Base-by-base conservation (phyloP, 2,113 vertebrate species). In the Eptatretus burgeri region DNA sequence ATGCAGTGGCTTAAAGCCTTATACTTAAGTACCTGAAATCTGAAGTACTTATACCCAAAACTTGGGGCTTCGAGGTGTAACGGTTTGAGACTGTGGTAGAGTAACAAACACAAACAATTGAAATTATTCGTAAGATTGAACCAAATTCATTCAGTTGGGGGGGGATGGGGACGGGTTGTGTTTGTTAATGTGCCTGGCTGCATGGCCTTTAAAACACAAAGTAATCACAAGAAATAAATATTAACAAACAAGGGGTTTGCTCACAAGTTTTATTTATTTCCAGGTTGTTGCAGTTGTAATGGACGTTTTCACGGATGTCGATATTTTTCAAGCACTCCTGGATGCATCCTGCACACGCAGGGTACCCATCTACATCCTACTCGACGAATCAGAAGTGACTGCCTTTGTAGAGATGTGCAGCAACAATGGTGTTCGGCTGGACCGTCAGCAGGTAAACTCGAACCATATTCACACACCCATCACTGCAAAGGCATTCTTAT, bases 251-350 rank as follows among this genome's bases (percentile, higher is more conserved):
- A 41, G 5, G 27, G 13, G 19, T 9, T 56, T 63, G n/a, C 13
- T 70, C 16, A 51, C 49, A 41, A 14, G 5, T 51, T 27, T 41
- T 71, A 62, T 69, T 69, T 74, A 63, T 65, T 71, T 53, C 63
- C 74, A 96, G 91, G 84, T 89, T 65, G 74, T 96, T 73, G 88
- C 80, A 41, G 78, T 96, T 41, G 85, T 81, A 65, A 96, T 96
- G 91, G 85, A 96, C 66, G 70, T 75, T 51, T 96, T 96, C 73
- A 91, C 88, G 52, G 91, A 96, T 67, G 78, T 91, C 51, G 87
- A 96, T 71, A 82, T 96, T 70, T 89, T 96, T 71, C 85, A 79
- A 76, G 91, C 94, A 75, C 73, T 77, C 2, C 78, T 93, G 2
- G 85, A 94, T 11, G 84, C 85, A 51, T 85, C 85, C 17, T 27